phyloP scores from a whole-genome alignment of 2,797 vertebrate genomes.

The Hydrolagus colliei region DNA sequence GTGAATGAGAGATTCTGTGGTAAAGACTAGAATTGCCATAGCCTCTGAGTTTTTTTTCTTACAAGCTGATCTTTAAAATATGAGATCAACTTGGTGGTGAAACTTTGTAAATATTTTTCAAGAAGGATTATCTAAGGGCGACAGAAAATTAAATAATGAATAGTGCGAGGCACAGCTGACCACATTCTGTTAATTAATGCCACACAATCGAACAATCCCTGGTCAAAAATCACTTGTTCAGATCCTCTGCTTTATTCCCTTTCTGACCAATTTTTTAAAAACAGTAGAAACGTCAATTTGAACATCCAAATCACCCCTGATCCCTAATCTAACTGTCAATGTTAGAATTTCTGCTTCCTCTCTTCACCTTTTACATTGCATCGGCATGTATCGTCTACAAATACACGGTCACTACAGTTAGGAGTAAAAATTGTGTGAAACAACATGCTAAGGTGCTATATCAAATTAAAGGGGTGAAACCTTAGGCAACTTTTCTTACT shows the following conservation, averaged over 20 bases:
- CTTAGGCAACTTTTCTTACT: too few species aligned
- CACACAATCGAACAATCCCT: too few species aligned
- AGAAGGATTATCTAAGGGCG: too few species aligned
- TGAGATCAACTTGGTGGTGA: neutral
- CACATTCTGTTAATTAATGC: neutral
- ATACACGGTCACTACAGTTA: too few species aligned
- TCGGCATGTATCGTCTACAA: neutral
- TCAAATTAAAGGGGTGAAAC: too few species aligned
- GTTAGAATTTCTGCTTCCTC: neutral
- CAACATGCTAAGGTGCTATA: too few species aligned
- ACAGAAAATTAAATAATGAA: neutral
- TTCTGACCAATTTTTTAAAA: neutral
- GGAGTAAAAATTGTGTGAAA: too few species aligned
- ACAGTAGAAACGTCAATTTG: neutral
- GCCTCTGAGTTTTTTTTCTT: too few species aligned
- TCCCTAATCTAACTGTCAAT: neutral
- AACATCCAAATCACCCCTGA: neutral
- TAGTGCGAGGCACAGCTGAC: neutral
- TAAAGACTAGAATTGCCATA: too few species aligned
- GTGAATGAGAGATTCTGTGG: too few species aligned
- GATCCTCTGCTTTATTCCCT: neutral
- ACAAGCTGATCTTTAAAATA: neutral
- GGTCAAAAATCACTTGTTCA: neutral
- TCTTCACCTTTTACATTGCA: neutral
- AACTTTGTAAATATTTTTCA: too few species aligned